Evolutionary conservation across 2,888 invertebrate species (phyloP), one percentile per base, ranked within the genome.

Genomic region (Eustalomyia histrio): DNA sequence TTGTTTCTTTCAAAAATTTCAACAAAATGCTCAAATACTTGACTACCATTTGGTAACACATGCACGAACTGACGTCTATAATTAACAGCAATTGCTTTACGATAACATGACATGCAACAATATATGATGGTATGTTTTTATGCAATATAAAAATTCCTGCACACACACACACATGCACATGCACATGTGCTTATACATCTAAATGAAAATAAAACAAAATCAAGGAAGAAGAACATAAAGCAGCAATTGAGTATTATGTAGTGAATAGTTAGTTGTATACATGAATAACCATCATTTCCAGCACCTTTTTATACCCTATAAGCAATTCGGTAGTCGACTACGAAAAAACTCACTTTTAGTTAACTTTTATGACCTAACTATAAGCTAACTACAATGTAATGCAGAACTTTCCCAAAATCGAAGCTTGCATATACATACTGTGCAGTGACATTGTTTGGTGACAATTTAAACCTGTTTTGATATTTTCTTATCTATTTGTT

Each of bases 41-140:
- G 79, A 76, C 82, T 76, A 63, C 76, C 79, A 83, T 74, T 83
- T 80, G 74, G 52, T 73, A 79, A 64, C 68, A 81, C 81, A 76
- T 82, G 83, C 81, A 82, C 81, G 81, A 83, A 72, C 81, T 82
- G 79, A 81, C 79, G 83, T 79, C 82, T 81, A 83, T 83, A 83
- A 83, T 83, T 83, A 83, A 83, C 83, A 82, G 74, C 76, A 82
- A 83, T 83, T 83, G 81, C 83, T 81, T 81, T 81, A 82, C 78
- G 81, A 81, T 81, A 81, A 81, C 74, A 81, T 81, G 81, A 75
- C 81, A 81, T 81, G 81, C 81, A 81, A 81, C 81, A 81, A 74
- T 67, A 64, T 74, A 53, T 50, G 60, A 53, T 61, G 57, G 71
- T 65, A 55, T 72, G 35, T 72, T 6, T 14, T 58, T 57, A 17